These are phyloP conservation scores for Lumbricus terrestris DNA, from an alignment of 2,888 invertebrate species.

Conservation along the genomic window DNA sequence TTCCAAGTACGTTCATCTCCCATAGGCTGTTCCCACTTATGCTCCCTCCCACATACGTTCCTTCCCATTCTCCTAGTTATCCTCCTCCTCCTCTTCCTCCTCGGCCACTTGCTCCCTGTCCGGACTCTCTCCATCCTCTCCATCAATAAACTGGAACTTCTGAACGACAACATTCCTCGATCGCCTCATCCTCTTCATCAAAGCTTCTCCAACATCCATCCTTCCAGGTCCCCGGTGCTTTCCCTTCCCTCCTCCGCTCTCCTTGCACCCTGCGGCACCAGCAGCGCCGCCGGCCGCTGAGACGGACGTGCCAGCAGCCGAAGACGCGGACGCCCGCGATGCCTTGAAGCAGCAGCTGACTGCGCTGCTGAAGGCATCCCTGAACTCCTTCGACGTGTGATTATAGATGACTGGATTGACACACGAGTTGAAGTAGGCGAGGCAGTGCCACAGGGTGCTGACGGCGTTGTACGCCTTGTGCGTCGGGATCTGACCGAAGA, in stretches of 20 bases:
- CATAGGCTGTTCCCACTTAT: background rate
- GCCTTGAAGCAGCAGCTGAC: constrained; percentile 20
- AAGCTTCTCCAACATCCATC: background rate
- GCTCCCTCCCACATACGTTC: background rate
- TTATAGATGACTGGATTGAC: constrained; percentile 44
- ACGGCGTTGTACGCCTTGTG: constrained; percentile 33
- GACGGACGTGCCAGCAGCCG: background rate
- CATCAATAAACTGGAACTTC: background rate
- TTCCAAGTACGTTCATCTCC: too few species aligned
- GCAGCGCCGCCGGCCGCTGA: background rate
- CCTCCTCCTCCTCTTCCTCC: background rate
- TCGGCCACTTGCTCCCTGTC: background rate
- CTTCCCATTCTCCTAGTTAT: background rate
- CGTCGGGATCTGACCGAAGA: constrained; percentile 35
- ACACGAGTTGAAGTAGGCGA: constrained; percentile 43
- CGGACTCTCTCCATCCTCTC: background rate
- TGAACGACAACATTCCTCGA: background rate
- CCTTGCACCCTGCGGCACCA: background rate
- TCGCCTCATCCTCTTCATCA: background rate
- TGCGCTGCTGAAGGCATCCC: constrained; percentile 38
- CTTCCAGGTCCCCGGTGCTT: background rate
- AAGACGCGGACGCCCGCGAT: background rate
- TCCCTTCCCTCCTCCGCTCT: too few species aligned
- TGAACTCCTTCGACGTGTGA: constrained; percentile 41
- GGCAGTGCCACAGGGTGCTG: constrained; percentile 37